These are phyloP conservation scores for Sphaeramia orbicularis DNA, from an alignment of 2,797 vertebrate species.

Conservation along the genomic window DNA sequence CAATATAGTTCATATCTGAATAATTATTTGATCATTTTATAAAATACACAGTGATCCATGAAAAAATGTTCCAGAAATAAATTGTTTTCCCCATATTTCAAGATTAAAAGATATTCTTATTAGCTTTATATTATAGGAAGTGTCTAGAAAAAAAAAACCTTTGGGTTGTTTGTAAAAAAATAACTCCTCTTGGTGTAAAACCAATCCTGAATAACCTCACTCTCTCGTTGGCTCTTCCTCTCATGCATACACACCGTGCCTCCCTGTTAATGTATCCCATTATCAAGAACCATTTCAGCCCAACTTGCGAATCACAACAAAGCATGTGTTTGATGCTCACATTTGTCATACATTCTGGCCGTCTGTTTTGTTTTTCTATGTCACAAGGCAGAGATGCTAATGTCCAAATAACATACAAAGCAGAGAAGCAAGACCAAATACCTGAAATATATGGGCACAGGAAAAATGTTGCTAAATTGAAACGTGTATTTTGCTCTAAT, in stretches of 20 bases:
- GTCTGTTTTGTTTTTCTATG: constrained; percentile 31
- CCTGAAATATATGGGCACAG: background rate
- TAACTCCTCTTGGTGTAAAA: constrained; percentile 19
- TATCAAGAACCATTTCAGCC: constrained; percentile 46
- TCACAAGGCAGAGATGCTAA: constrained; percentile 9
- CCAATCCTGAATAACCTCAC: constrained; percentile 25
- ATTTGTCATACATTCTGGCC: constrained; percentile 37
- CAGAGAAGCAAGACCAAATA: constrained; percentile 19
- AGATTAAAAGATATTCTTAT: constrained; percentile 4
- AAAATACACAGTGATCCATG: constrained; percentile 1
- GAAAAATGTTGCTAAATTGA: constrained; percentile 6
- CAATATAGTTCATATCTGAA: background rate
- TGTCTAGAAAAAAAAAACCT: constrained; percentile 11
- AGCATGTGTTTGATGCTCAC: constrained; percentile 31
- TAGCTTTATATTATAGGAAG: background rate
- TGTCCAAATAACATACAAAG: constrained; percentile 10
- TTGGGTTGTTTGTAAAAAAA: constrained; percentile 14
- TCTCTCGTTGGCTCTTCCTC: constrained; percentile 9
- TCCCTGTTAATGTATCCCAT: constrained; percentile 44
- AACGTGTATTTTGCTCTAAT: background rate
- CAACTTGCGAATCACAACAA: constrained; percentile 36
- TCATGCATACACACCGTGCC: constrained; percentile 10
- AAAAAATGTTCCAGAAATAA: background rate
- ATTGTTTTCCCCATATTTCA: background rate
- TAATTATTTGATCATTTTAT: background rate